Percentiles rank a stretch among this genome's conserved stretches.
Evolutionary conservation across 1,140 invertebrate species (phyloP).

Genomic region (Araneus ventricosus): DNA sequence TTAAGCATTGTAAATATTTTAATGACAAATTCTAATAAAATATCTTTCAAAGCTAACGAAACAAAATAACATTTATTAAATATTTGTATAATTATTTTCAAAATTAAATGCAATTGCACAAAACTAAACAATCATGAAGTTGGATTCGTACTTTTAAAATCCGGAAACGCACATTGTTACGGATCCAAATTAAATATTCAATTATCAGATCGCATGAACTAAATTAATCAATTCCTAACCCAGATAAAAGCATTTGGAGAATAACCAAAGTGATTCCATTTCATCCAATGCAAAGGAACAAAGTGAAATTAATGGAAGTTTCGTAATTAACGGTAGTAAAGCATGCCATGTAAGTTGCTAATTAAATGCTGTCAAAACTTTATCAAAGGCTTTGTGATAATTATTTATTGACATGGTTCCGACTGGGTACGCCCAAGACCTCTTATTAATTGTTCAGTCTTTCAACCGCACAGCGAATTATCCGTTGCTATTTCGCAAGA

Average conservation of each 20-base stretch:
- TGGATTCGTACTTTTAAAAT: too few species aligned
- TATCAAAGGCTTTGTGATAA: constrained; percentile 52
- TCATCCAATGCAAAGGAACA: constrained; percentile 59
- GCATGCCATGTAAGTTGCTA: constrained; percentile 64
- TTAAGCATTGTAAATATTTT: too few species aligned
- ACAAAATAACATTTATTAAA: too few species aligned
- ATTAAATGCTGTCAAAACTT: constrained; percentile 70
- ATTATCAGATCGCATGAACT: constrained; percentile 5
- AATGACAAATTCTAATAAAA: too few species aligned
- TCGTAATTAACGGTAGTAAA: constrained; percentile 58
- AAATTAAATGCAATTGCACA: too few species aligned
- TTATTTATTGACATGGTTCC: constrained; percentile 63
- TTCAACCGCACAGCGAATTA: neutral
- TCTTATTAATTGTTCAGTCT: constrained; percentile 52
- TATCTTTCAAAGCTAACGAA: too few species aligned
- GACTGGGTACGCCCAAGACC: neutral
- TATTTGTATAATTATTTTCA: too few species aligned
- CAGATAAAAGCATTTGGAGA: constrained; percentile 51
- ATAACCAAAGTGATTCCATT: constrained; percentile 57
- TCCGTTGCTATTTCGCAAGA: neutral
- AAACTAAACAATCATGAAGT: too few species aligned
- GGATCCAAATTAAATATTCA: constrained; percentile 22
- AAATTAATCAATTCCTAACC: constrained; percentile 54
- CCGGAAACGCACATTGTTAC: too few species aligned
- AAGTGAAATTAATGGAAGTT: constrained; percentile 70